Evolutionary conservation across 2,113 vertebrate genomes (phyloP), one percentile per base, ranked within the genome.

Genomic region (Synchiropus splendidus): DNA sequence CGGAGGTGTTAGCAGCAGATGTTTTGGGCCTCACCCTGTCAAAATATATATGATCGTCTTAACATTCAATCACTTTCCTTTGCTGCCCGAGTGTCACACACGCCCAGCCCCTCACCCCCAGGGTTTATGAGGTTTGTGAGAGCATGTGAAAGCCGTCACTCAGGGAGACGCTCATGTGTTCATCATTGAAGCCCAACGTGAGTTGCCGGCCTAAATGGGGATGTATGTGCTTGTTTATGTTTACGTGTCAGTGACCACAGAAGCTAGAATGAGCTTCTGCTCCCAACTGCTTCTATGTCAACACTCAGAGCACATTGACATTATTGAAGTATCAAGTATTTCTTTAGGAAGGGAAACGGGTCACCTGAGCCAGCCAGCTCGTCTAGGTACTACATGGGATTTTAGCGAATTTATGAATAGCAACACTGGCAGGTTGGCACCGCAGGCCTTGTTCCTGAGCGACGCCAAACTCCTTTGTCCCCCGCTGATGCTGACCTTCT

Each of bases 201-300:
- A 74, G 61, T 69, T 74, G 72, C 80, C 76, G 74, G 68, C 66
- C 76, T 83, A 80, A 80, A 83, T 83, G 78, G 83, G 82, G 67
- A 58, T 46, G 10, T 56, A 42, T 56, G 51, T 58, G 63, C n/a
- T n/a, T 58, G 60, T 64, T 49, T 51, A 38, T 58, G 70, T 79
- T 72, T 67, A 63, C 64, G 71, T 75, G 74, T 76, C 74, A 79
- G 16, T 71, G 74, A 72, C 70, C 74, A 70, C 44, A 40, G 66
- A 62, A 65, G 61, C 61, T 70, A 62, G 4, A 74, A 39, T 53
- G 58, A 58, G 21, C 21, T 5, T 27, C 21, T 27, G 8, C 21
- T 27, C 4, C 4, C 4, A 27, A 27, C 21, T 27, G 21, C 4
- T 27, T 27, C 21, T n/a, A n/a, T n/a, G n/a, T n/a, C n/a, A n/a